Percentiles rank a stretch among this genome's conserved stretches.
Evolutionary conservation across 2,797 vertebrate genomes (phyloP).

Genomic region (Enteromius afrohamiltoni): DNA sequence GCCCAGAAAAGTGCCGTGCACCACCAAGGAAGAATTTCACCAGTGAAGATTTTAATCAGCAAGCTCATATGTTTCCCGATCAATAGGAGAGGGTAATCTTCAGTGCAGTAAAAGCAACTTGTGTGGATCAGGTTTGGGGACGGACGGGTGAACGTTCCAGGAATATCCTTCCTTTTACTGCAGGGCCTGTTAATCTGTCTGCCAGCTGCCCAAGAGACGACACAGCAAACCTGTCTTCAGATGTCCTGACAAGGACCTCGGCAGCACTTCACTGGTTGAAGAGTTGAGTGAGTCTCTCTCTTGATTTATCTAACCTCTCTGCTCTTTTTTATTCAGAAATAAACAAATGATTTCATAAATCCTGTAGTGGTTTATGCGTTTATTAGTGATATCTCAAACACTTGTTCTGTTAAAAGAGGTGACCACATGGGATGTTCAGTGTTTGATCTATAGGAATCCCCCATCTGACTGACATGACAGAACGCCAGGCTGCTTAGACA

Average conservation of each 20-base stretch:
- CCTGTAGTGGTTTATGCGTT: not conserved
- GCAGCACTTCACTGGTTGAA: constrained; percentile 21
- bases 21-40: not conserved
- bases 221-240: constrained; percentile 36
- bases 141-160: constrained; percentile 2
- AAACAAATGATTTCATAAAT: not conserved
- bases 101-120: not conserved
- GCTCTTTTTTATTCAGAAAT: not conserved
- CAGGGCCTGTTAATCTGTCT: constrained; percentile 34
- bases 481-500: not conserved
- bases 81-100: constrained; percentile 37
- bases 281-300: not conserved
- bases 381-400: constrained; percentile 14
- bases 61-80: constrained; percentile 24
- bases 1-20: not conserved
- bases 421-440: not conserved
- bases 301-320: not conserved
- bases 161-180: constrained; percentile 40
- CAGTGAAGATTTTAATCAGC: constrained; percentile 20
- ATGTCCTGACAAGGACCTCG: constrained; percentile 6
- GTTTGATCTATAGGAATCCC: constrained; percentile 18
- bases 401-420: not conserved
- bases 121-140: constrained; percentile 34
- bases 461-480: not conserved
- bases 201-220: constrained; percentile 39